Evolutionary conservation across 2,888 invertebrate species (phyloP), one percentile per base, ranked within the genome.

Genomic region (Pandemis cinnamomeana): DNA sequence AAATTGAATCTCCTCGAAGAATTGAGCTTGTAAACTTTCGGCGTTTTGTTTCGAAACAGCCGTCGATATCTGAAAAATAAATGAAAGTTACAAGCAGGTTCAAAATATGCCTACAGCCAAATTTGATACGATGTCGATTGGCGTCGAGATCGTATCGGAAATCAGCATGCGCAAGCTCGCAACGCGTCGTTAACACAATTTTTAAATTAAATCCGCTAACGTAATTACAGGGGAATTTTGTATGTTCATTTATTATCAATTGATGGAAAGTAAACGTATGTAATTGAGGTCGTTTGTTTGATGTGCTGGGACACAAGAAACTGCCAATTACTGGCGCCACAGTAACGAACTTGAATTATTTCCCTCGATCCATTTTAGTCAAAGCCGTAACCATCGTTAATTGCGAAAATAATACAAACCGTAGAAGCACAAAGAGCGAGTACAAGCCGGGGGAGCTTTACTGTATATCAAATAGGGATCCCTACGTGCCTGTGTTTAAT

Each of bases 331-430:
- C 81, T 79, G 80, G 83, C 58, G 81, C 80, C 83, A 79, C 84
- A 86, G 86, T 87, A 89, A 88, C 84, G 86, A 86, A 87, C 83
- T 82, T 80, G 81, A 86, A 88, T 87, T 84, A 87, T 87, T 88
- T 87, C 85, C 82, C 83, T 84, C 81, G 77, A 80, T 85, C 83
- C 82, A 84, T 84, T 86, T 87, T 86, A 83, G 15, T 61, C 61
- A 60, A 68, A 81, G 82, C 83, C 77, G 78, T 80, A 58, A 86
- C 82, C 84, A 83, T 81, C 79, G 77, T 84, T 89, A 88, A 89
- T 90, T 89, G 87, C 84, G 76, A 75, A 77, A 72, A 76, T 70
- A 76, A 70, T 15, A 71, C 42, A 63, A 69, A 66, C 67, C 75
- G 27, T 42, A 53, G 60, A 58, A 63, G 27, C 69, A 70, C 73